Evolutionary conservation across 2,888 invertebrate species (phyloP).

Genomic region (Heliconius sara): DNA sequence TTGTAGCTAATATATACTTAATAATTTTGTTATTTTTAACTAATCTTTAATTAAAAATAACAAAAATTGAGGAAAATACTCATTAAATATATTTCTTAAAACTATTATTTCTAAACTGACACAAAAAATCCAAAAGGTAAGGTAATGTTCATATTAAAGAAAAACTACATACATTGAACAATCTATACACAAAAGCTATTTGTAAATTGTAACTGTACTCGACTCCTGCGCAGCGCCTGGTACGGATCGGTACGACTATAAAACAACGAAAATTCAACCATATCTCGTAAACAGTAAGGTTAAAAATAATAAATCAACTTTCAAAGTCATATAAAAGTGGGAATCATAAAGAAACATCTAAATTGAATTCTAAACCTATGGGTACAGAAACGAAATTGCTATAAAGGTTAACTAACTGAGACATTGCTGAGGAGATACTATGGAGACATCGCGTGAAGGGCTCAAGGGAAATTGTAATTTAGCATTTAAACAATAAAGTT

Average conservation of each 20-base stretch:
- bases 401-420: conserved; percentile 23
- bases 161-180: conserved; percentile 50
- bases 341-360: conserved; percentile 46
- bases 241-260: conserved; percentile 69
- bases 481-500: not conserved
- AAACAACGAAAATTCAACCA: conserved; percentile 50
- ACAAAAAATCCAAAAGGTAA: conserved; percentile 16
- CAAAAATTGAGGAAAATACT: not conserved
- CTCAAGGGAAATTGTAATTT: conserved; percentile 31
- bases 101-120: not conserved
- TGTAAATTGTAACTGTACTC: conserved; percentile 64
- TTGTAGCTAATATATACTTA: no score
- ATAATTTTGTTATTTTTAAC: no score
- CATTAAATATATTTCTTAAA: not conserved
- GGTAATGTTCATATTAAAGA: conserved; percentile 45
- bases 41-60: not conserved
- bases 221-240: conserved; percentile 72
- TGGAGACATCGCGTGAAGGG: conserved; percentile 33
- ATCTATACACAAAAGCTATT: conserved; percentile 53
- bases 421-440: conserved; percentile 32
- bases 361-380: conserved; percentile 59
- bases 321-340: conserved; percentile 34
- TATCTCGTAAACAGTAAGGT: conserved; percentile 50
- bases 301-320: conserved; percentile 48
- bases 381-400: conserved; percentile 54